Evolutionary conservation across 37 sponge, comb jelly and placozoan species (phyloP).

Genomic region (Cliona cf. orientalis): DNA sequence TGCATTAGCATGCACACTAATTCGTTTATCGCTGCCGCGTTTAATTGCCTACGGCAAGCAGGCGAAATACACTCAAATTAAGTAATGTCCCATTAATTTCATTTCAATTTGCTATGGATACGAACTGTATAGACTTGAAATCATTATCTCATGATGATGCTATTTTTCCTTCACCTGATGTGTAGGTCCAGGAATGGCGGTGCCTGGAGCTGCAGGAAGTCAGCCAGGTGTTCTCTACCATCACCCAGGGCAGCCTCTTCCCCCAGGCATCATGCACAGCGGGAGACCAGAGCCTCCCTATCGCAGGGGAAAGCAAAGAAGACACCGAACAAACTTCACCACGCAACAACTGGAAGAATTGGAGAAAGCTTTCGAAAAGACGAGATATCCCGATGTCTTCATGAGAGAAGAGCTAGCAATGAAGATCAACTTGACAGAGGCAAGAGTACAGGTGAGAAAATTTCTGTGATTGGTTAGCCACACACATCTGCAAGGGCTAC

Average conservation of each 20-base stretch:
- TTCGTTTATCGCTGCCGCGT: too few relatives aligned
- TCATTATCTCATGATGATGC: neutral
- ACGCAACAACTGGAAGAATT: slow-evolving; percentile 90
- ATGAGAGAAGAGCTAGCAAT: slow-evolving; percentile 94
- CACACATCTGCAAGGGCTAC: neutral
- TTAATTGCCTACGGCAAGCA: too few relatives aligned
- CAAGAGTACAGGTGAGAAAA: slow-evolving; percentile 90
- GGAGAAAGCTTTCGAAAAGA: slow-evolving; percentile 88
- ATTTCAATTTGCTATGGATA: too few relatives aligned
- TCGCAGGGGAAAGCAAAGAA: slow-evolving; percentile 77
- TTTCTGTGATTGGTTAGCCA: too few relatives aligned
- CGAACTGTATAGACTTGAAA: too few relatives aligned
- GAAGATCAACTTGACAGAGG: slow-evolving; percentile 90
- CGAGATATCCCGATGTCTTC: slow-evolving; percentile 92
- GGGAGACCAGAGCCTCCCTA: slow-evolving; percentile 54
- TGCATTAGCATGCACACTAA: too few relatives aligned
- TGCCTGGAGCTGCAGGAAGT: slow-evolving; percentile 7
- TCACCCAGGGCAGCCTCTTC: slow-evolving; percentile 48
- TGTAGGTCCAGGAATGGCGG: slow-evolving; percentile 41
- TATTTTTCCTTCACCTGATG: neutral
- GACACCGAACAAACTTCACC: slow-evolving; percentile 91
- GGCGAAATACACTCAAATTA: too few relatives aligned
- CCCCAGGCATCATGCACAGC: neutral
- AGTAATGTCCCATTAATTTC: too few relatives aligned
- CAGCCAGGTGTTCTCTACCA: slow-evolving; percentile 43